Conservation (phyloP, 2,888 invertebrate species). For the Conomelus anceps region DNA sequence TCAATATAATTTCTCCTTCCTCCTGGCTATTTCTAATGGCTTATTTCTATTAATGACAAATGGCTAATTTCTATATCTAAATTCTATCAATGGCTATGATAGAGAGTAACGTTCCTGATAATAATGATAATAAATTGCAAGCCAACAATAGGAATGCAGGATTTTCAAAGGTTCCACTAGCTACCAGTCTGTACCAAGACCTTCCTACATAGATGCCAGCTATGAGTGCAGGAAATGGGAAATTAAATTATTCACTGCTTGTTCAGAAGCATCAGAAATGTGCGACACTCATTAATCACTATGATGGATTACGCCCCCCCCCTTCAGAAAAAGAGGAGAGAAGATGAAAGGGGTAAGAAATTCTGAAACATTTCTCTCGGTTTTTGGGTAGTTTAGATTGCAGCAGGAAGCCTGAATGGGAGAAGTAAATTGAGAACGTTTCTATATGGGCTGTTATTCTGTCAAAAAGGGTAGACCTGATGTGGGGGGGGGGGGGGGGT, state of each 20-base stretch:
- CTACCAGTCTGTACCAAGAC: not conserved
- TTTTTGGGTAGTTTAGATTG: not conserved
- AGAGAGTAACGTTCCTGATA: not conserved
- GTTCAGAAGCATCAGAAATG: not conserved
- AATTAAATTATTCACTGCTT: slow-evolving; percentile 12
- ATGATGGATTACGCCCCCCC: not conserved
- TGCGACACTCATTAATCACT: slow-evolving; percentile 7
- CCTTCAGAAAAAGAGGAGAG: not conserved
- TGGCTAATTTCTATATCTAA: too few relatives aligned
- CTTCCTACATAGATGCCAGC: not conserved
- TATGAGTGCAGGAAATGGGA: not conserved
- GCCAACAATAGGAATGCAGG: not conserved
- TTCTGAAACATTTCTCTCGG: not conserved
- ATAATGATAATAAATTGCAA: not conserved
- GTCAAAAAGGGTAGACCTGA: not conserved
- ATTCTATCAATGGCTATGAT: too few relatives aligned
- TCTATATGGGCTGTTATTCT: not conserved
- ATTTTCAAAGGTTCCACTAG: not conserved
- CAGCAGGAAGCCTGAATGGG: not conserved
- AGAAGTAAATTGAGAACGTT: not conserved
- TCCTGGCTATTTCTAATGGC: too few relatives aligned
- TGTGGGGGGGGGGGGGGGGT: too few relatives aligned
- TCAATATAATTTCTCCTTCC: too few relatives aligned
- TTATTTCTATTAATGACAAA: too few relatives aligned
- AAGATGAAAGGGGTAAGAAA: not conserved